These are phyloP conservation scores for Caenorhabditis becei DNA, from an alignment of 2,888 invertebrate genomes.

Conservation along the genomic window DNA sequence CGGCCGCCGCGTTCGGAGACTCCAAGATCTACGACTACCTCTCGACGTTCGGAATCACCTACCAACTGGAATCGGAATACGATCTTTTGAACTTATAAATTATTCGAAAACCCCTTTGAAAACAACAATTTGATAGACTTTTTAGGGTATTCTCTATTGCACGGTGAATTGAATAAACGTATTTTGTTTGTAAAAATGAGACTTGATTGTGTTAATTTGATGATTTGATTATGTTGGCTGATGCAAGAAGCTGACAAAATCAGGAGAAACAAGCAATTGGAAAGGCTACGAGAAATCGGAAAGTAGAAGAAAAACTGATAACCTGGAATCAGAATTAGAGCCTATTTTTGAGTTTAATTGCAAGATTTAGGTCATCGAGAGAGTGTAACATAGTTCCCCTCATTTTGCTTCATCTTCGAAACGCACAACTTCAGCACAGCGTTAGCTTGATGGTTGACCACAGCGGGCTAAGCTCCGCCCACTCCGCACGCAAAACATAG, in stretches of 20 bases:
- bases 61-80: slow-evolving; percentile 57
- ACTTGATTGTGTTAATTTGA: slow-evolving; percentile 23
- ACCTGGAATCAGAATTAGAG: too few relatives aligned
- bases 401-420: too few relatives aligned
- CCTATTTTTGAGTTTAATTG: too few relatives aligned
- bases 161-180: slow-evolving; percentile 14
- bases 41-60: slow-evolving; percentile 85
- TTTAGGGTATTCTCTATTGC: not conserved
- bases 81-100: slow-evolving; percentile 12
- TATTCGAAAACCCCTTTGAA: not conserved
- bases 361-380: too few relatives aligned
- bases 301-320: too few relatives aligned
- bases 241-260: slow-evolving; percentile 35
- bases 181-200: slow-evolving; percentile 1
- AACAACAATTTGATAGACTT: not conserved
- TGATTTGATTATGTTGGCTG: slow-evolving; percentile 41
- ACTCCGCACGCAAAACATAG: slow-evolving; percentile 15
- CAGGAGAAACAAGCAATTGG: not conserved
- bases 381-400: too few relatives aligned
- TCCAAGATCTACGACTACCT: slow-evolving; percentile 89
- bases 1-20: slow-evolving; percentile 89
- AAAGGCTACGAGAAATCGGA: not conserved
- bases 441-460: too few relatives aligned
- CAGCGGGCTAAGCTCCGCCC: slow-evolving; percentile 15
- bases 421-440: too few relatives aligned